Evolutionary conservation across 2,113 vertebrate species (phyloP).

Genomic region (Neomonachus schauinslandi): DNA sequence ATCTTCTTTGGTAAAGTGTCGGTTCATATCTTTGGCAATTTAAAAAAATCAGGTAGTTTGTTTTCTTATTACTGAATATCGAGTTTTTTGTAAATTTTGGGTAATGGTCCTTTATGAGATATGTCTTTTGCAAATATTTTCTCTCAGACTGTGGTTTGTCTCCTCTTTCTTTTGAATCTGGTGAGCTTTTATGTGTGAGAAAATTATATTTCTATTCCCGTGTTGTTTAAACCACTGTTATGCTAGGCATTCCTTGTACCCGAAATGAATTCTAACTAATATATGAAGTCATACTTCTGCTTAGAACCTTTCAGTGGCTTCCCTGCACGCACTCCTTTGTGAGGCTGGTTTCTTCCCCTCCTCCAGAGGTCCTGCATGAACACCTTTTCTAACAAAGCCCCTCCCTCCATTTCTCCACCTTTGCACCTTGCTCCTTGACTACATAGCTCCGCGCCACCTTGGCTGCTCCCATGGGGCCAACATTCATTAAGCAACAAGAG

Average conservation of each 20-base stretch:
- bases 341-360: background rate
- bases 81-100: background rate
- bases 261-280: background rate
- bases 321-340: background rate
- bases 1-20: background rate
- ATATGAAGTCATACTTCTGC: background rate
- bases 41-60: background rate
- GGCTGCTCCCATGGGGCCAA: background rate
- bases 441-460: too few relatives aligned
- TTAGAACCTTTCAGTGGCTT: background rate
- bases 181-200: background rate
- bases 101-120: background rate
- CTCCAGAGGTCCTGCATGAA: background rate
- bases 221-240: background rate
- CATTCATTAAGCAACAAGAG: rapidly evolving
- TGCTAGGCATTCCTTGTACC: background rate
- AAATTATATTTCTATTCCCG: background rate
- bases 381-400: background rate
- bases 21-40: background rate
- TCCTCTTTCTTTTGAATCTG: background rate
- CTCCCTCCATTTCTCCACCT: background rate
- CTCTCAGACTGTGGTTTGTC: background rate
- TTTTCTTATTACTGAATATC: background rate
- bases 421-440: background rate
- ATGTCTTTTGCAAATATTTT: background rate